A percentile compares a stretch with the other conserved stretches of the same genome.
Conservation (phyloP, 2,113 vertebrate species). For the Sigmodon hispidus region DNA sequence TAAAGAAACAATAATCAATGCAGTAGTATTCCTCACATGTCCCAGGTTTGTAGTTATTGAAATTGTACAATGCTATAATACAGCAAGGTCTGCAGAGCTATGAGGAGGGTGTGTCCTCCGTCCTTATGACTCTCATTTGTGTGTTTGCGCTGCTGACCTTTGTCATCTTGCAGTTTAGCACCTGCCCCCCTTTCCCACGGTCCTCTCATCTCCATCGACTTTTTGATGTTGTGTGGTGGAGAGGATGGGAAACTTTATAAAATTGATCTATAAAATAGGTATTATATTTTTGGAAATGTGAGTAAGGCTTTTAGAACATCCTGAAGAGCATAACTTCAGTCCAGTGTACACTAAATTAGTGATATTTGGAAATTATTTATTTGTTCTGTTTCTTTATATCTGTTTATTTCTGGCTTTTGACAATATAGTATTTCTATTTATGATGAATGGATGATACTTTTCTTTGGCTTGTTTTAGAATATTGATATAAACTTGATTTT, state of each 20-base stretch:
- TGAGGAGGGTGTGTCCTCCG: too few species aligned
- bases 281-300: background rate
- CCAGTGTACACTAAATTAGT: background rate
- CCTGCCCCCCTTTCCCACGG: background rate
- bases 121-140: background rate
- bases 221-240: background rate
- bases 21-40: background rate
- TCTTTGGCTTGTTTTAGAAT: background rate
- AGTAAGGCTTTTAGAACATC: background rate
- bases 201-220: background rate
- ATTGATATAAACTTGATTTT: background rate
- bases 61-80: background rate
- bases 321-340: background rate
- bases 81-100: background rate
- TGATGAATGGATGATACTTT: background rate
- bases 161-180: background rate
- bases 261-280: background rate
- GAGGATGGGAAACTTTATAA: background rate
- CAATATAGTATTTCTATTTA: background rate
- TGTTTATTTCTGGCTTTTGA: background rate
- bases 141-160: background rate
- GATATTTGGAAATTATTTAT: background rate
- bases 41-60: background rate
- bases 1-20: background rate
- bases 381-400: slow-evolving; percentile 8